phyloP scores from a whole-genome alignment of 2,797 vertebrate genomes.

The Microctenopoma stevenorrisi region DNA sequence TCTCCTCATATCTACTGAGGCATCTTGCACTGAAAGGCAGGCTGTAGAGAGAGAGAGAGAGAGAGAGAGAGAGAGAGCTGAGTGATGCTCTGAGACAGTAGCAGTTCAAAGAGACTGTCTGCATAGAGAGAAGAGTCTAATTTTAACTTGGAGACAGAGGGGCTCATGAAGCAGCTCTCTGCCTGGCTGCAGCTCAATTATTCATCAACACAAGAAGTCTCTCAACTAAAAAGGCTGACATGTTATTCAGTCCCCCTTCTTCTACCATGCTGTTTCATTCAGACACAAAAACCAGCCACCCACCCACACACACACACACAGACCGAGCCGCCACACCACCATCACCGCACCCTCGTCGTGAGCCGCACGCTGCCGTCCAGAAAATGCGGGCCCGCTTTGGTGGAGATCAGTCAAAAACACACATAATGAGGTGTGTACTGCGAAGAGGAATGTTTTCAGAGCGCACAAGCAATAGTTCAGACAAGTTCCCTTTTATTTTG shows the following conservation, averaged over 20 bases:
- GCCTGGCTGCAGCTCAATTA: constrained; percentile 80
- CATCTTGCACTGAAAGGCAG: constrained; percentile 65
- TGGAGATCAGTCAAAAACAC: constrained; percentile 35
- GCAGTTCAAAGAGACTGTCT: constrained; percentile 76
- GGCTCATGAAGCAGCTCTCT: constrained; percentile 74
- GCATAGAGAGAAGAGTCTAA: constrained; percentile 69
- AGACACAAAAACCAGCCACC: constrained; percentile 59
- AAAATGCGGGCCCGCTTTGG: constrained; percentile 33
- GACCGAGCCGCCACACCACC: constrained; percentile 43
- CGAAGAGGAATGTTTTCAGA: constrained; percentile 15
- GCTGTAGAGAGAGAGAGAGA: constrained; percentile 26
- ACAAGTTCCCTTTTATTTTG: constrained; percentile 20
- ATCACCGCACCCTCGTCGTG: constrained; percentile 29
- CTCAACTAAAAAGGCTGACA: constrained; percentile 75
- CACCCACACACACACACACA: constrained; percentile 21
- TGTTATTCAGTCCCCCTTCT: constrained; percentile 57
- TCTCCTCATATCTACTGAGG: constrained; percentile 60
- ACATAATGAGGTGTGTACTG: constrained; percentile 28
- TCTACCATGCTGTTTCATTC: constrained; percentile 77
- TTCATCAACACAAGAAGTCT: constrained; percentile 80
- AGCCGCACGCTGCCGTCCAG: constrained; percentile 44
- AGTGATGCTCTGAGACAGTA: constrained; percentile 74
- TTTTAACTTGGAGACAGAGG: constrained; percentile 81
- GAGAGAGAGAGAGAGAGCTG: constrained; percentile 47
- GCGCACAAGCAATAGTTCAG: background rate